Evolutionary conservation across 2,797 vertebrate species (phyloP).

Genomic region (Lagodon rhomboides): DNA sequence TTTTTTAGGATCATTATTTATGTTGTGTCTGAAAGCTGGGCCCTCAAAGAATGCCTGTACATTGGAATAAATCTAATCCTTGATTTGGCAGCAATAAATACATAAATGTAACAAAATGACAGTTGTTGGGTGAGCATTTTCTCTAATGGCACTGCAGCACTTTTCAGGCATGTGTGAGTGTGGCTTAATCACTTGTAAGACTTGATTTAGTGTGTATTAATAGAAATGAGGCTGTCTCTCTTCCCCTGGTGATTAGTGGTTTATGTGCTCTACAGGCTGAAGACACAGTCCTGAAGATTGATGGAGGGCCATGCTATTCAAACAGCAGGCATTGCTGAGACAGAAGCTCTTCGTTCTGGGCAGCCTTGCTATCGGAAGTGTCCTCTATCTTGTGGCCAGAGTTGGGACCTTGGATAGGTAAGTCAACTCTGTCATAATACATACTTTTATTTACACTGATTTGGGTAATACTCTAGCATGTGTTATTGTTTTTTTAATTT

Average conservation of each 20-base stretch:
- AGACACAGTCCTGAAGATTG: conserved; percentile 94
- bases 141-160: conserved; percentile 64
- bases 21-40: too few species aligned
- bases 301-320: conserved; percentile 99
- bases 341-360: conserved; percentile 96
- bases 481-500: too few species aligned
- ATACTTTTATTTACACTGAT: neutral
- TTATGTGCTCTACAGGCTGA: conserved; percentile 88
- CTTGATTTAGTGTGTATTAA: conserved; percentile 79
- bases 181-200: conserved; percentile 77
- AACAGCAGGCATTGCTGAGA: conserved; percentile 98
- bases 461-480: neutral
- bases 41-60: neutral
- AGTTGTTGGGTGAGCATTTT: conserved; percentile 38
- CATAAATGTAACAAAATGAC: conserved; percentile 40
- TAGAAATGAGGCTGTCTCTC: conserved; percentile 69
- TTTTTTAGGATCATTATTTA: too few species aligned
- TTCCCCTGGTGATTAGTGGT: conserved; percentile 73
- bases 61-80: conserved; percentile 34
- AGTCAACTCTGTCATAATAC: conserved; percentile 58
- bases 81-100: conserved; percentile 43
- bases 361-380: conserved; percentile 95
- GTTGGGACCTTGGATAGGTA: conserved; percentile 98
- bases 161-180: conserved; percentile 53
- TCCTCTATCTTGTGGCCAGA: conserved; percentile 96